Evolutionary conservation across 2,113 vertebrate species (phyloP).

Genomic region (Chaetodon auriga): DNA sequence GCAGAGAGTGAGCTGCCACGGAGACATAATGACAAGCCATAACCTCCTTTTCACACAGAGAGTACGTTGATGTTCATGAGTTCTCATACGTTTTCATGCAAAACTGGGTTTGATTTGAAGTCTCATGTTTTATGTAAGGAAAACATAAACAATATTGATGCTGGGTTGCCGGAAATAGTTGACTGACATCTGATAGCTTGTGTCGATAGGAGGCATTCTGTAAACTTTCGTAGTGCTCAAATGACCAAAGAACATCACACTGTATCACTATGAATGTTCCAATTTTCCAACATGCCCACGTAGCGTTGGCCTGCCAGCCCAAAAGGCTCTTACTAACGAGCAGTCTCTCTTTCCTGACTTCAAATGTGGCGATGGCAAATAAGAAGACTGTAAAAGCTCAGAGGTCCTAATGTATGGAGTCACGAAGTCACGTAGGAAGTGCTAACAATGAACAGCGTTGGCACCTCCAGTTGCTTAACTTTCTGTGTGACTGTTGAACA

Average conservation of each 20-base stretch:
- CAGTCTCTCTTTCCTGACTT: no score
- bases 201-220: no score
- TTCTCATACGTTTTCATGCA: not conserved
- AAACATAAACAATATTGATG: not conserved
- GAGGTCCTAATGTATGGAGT: not conserved
- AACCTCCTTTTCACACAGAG: not conserved
- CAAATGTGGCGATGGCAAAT: not conserved
- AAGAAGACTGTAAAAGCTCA: not conserved
- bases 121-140: not conserved
- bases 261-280: no score
- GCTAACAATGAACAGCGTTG: not conserved
- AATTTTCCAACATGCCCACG: no score
- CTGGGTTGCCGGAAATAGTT: no score
- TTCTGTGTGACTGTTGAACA: not conserved
- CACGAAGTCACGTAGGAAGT: not conserved
- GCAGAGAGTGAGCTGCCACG: slow-evolving; percentile 22
- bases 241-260: no score
- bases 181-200: no score
- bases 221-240: no score
- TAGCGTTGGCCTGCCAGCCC: no score
- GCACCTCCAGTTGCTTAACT: not conserved
- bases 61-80: not conserved
- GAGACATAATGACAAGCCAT: not conserved
- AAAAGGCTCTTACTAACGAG: no score
- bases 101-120: not conserved